Percentiles rank a stretch among this genome's conserved stretches.
phyloP scores from a whole-genome alignment of 2,797 vertebrate species.

The Buceros bicornis region DNA sequence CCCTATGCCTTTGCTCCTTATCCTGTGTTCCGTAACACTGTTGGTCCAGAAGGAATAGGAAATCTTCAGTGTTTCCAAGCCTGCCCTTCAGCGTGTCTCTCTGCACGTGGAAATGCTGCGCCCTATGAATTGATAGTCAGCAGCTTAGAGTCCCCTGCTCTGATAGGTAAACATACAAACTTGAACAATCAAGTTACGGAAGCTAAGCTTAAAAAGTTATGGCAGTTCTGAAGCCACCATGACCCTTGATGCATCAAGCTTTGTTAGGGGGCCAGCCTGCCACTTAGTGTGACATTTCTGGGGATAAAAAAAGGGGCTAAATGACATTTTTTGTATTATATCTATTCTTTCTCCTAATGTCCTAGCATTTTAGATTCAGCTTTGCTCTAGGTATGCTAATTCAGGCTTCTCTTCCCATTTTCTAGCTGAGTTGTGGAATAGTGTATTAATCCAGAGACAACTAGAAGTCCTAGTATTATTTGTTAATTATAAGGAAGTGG shows the following conservation, averaged over 20 bases:
- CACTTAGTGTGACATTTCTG: conserved; percentile 70
- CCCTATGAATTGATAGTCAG: background rate
- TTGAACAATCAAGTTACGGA: background rate
- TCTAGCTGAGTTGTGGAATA: conserved; percentile 28
- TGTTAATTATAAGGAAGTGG: background rate
- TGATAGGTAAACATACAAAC: background rate
- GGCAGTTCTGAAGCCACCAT: background rate
- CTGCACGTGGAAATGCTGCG: background rate
- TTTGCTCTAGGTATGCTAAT: background rate
- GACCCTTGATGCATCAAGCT: conserved; percentile 59
- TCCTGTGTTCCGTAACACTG: accelerated
- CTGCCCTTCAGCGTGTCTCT: background rate
- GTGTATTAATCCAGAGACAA: conserved; percentile 45
- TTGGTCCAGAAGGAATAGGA: background rate
- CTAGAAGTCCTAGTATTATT: background rate
- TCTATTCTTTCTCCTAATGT: background rate
- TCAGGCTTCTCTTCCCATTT: background rate
- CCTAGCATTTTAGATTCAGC: background rate
- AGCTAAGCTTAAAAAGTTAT: conserved; percentile 39
- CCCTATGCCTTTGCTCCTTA: accelerated
- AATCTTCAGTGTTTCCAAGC: background rate
- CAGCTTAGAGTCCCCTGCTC: background rate
- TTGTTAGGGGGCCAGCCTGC: conserved; percentile 71
- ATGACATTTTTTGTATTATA: conserved; percentile 29
- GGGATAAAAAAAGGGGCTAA: background rate